Evolutionary conservation across 1,140 invertebrate species (phyloP).

Genomic region (Manduca sexta): DNA sequence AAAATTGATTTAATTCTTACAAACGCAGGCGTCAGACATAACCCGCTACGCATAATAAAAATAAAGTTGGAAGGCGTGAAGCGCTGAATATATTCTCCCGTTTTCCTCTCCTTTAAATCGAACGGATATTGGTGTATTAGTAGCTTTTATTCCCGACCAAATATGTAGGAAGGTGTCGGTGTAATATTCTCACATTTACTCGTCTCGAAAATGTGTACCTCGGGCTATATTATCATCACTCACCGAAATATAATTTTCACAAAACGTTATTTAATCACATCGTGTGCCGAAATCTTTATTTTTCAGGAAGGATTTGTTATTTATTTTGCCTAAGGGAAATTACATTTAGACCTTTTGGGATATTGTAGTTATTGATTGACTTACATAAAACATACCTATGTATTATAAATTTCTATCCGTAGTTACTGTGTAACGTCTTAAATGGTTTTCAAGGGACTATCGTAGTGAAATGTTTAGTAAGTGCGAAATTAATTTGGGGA

Average conservation of each 20-base stretch:
- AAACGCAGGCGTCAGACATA: too few species aligned
- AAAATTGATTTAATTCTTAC: too few species aligned
- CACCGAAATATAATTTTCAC: constrained; percentile 12
- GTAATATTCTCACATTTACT: constrained; percentile 14
- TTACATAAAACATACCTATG: too few species aligned
- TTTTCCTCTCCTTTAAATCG: constrained; percentile 22
- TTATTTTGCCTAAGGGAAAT: constrained; percentile 30
- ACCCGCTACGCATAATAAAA: too few species aligned
- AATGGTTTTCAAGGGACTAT: too few species aligned
- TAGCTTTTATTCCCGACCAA: constrained; percentile 22
- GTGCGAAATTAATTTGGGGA: too few species aligned
- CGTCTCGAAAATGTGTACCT: not conserved
- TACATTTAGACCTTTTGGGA: constrained; percentile 20
- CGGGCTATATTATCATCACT: not conserved
- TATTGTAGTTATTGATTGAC: constrained; percentile 1
- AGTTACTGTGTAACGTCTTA: too few species aligned
- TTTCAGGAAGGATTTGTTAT: constrained; percentile 31
- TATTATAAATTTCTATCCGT: too few species aligned
- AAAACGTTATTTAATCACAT: constrained; percentile 28
- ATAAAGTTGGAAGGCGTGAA: too few species aligned
- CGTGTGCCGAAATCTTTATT: constrained; percentile 27
- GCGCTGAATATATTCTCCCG: not conserved
- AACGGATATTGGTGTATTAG: constrained; percentile 35
- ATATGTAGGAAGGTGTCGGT: constrained; percentile 10
- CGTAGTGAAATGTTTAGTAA: too few species aligned